These are phyloP conservation scores for Rhopalosiphum nymphaeae DNA, from an alignment of 2,888 invertebrate genomes.

Conservation along the genomic window DNA sequence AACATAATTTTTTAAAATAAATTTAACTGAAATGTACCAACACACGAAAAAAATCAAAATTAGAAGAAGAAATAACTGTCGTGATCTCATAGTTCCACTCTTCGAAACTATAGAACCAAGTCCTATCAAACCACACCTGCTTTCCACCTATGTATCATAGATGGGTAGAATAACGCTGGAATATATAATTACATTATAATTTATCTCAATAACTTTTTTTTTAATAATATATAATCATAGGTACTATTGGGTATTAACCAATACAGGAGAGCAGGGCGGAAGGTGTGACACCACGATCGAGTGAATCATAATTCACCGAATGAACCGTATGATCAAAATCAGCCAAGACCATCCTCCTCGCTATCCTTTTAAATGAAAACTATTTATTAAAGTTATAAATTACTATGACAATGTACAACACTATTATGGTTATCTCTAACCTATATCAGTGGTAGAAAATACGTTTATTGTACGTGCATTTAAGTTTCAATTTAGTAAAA, in stretches of 20 bases:
- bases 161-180: neutral
- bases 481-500: neutral
- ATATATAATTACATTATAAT: neutral
- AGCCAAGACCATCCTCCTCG: neutral
- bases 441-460: neutral
- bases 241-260: neutral
- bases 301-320: neutral
- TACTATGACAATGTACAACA: neutral
- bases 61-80: neutral
- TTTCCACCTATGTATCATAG: neutral
- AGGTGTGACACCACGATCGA: neutral
- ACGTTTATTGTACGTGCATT: neutral
- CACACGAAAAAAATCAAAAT: neutral
- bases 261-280: neutral
- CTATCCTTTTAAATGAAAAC: neutral
- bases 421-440: neutral
- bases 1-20: neutral
- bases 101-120: neutral
- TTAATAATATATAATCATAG: neutral
- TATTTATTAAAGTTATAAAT: neutral
- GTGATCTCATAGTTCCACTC: neutral
- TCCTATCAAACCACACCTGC: neutral
- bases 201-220: neutral
- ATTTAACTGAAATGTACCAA: neutral
- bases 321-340: neutral